Evolutionary conservation across 2,797 vertebrate species (phyloP).

Genomic region (Microctenopoma stevenorrisi): DNA sequence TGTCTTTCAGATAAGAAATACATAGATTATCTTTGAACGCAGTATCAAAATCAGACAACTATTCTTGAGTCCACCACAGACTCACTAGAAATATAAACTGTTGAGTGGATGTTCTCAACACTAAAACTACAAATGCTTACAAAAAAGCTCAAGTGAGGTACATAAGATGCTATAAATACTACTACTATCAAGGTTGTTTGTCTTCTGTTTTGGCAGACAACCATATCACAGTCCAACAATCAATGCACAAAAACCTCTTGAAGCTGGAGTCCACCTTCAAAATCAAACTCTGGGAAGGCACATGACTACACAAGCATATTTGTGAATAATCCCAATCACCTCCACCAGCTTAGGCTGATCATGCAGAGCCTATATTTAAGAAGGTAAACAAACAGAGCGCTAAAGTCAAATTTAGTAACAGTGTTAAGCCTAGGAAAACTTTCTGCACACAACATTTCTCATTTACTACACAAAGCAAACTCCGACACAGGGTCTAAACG

Average conservation of each 20-base stretch:
- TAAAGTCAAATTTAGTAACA: slow-evolving; percentile 15
- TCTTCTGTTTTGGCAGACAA: slow-evolving; percentile 67
- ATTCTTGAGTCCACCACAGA: slow-evolving; percentile 1
- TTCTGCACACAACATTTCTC: background rate
- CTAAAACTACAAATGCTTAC: slow-evolving; percentile 37
- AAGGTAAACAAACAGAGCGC: slow-evolving; percentile 52
- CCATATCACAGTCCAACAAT: slow-evolving; percentile 57
- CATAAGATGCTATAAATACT: slow-evolving; percentile 80
- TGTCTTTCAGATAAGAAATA: slow-evolving; percentile 4
- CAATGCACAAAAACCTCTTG: slow-evolving; percentile 55
- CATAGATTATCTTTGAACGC: slow-evolving; percentile 22
- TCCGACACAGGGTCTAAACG: background rate
- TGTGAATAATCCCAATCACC: slow-evolving; percentile 61
- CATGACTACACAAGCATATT: slow-evolving; percentile 33
- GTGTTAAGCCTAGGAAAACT: background rate
- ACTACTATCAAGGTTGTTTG: slow-evolving; percentile 75
- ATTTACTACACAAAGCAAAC: background rate
- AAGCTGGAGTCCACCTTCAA: slow-evolving; percentile 47
- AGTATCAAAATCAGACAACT: background rate
- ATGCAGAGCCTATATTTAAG: slow-evolving; percentile 13
- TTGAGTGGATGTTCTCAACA: slow-evolving; percentile 29
- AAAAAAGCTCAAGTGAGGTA: slow-evolving; percentile 69
- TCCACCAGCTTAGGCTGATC: slow-evolving; percentile 32
- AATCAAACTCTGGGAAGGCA: slow-evolving; percentile 49
- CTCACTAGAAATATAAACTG: background rate